Conservation (phyloP, 2,113 vertebrate genomes). For the Thomomys bottae region DNA sequence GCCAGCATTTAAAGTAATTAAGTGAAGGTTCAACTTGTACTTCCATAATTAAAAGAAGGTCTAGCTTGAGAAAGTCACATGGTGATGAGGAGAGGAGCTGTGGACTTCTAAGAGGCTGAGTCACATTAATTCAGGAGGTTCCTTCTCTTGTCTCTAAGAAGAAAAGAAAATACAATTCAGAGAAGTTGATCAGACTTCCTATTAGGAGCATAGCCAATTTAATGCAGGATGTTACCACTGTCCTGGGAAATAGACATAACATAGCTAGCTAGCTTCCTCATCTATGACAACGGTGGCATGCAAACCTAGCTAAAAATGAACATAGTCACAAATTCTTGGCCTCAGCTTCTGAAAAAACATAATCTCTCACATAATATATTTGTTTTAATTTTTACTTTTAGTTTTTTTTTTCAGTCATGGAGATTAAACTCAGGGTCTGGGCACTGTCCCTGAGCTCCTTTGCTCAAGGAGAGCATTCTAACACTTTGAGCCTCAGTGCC, state of each 20-base stretch:
- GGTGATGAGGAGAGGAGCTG: background rate
- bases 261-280: background rate
- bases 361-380: background rate
- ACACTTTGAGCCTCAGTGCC: too few species aligned
- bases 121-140: background rate
- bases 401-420: too few species aligned
- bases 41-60: background rate
- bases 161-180: background rate
- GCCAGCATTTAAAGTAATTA: conserved; percentile 7
- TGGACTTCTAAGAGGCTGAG: background rate
- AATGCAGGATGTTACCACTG: background rate
- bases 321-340: background rate
- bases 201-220: background rate
- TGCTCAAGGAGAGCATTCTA: too few species aligned
- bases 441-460: too few species aligned
- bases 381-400: too few species aligned
- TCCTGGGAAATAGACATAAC: background rate
- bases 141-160: background rate
- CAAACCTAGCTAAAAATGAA: background rate
- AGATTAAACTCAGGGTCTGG: too few species aligned
- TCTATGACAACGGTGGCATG: background rate
- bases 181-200: background rate
- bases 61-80: background rate
- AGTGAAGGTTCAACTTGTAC: background rate
- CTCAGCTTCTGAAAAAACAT: background rate